Evolutionary conservation across 2,888 invertebrate genomes (phyloP), one percentile per base, ranked within the genome.

Genomic region (Lasiommata megera): DNA sequence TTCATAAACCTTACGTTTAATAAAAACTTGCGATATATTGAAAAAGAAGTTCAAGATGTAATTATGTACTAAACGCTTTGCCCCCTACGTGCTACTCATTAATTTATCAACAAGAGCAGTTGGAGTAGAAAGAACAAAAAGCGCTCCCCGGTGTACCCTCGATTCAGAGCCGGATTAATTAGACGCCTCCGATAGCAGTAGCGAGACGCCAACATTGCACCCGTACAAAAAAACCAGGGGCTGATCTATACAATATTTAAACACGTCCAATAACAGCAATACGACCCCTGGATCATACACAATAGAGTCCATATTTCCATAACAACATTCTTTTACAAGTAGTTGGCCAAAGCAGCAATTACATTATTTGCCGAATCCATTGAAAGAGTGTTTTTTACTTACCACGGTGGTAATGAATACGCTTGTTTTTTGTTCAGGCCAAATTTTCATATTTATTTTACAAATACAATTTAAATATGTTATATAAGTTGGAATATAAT

Each of bases 171-270:
- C 71, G 74, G 77, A 82, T 84, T 84, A 84, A 86, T 85, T 84
- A 80, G 76, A 74, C 73, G 71, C 72, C 77, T 79, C 71, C 66
- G 80, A 82, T 79, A 75, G 80, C 76, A 72, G 77, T 73, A 76
- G 52, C 47, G 58, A 54, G 44, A 62, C 63, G 66, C 67, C 70
- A 44, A 73, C 72, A 72, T 69, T 64, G 62, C 56, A 67, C 65
- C 64, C 54, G 65, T 62, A 69, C 69, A 68, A 68, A 54, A n/a
- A 66, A 69, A 61, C 63, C 56, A 59, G 67, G 66, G 64, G 60
- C 48, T 31, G 14, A 51, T 54, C 18, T 23, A 56, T 59, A 43
- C 12, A 47, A 41, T 46, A 52, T 54, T 52, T 31, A 40, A 51
- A 41, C 29, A 40, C 16, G 36, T 18, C 17, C 16, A 11, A 6